A percentile compares a stretch with the other conserved stretches of the same genome.
These are phyloP conservation scores for Pogonomyrmex barbatus DNA, from an alignment of 1,140 invertebrate genomes.

Conservation along the genomic window DNA sequence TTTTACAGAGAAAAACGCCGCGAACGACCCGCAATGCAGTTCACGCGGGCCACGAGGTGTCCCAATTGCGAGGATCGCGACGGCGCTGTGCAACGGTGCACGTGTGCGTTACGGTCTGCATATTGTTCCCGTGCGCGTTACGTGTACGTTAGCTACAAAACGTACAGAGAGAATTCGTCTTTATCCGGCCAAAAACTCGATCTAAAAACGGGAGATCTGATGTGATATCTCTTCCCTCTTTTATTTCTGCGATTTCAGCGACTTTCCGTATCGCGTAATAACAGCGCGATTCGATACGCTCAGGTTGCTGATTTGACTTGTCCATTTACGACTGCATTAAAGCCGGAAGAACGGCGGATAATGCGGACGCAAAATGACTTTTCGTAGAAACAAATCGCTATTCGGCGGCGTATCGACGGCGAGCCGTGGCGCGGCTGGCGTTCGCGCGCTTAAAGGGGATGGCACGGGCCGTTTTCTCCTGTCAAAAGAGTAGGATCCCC, in stretches of 20 bases:
- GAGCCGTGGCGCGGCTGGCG: not conserved
- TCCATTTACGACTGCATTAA: slow-evolving; percentile 11
- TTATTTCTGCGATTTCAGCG: not conserved
- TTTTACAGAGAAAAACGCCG: slow-evolving; percentile 31
- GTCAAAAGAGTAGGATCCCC: slow-evolving; percentile 19
- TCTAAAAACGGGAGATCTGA: too few relatives aligned
- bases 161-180: not conserved
- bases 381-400: not conserved
- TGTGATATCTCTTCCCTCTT: not conserved
- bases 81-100: slow-evolving; percentile 22
- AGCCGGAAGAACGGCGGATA: not conserved
- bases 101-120: slow-evolving; percentile 66
- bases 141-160: not conserved
- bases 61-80: slow-evolving; percentile 61
- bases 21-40: slow-evolving; percentile 68
- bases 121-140: slow-evolving; percentile 26
- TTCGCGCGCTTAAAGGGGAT: slow-evolving; percentile 44
- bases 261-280: not conserved
- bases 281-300: not conserved
- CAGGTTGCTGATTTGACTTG: not conserved
- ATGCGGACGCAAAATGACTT: too few relatives aligned
- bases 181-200: not conserved
- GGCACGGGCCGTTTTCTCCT: not conserved
- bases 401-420: not conserved
- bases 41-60: slow-evolving; percentile 48